Conservation (phyloP, 2,797 vertebrate genomes). For the Syngnathus rostellatus region DNA sequence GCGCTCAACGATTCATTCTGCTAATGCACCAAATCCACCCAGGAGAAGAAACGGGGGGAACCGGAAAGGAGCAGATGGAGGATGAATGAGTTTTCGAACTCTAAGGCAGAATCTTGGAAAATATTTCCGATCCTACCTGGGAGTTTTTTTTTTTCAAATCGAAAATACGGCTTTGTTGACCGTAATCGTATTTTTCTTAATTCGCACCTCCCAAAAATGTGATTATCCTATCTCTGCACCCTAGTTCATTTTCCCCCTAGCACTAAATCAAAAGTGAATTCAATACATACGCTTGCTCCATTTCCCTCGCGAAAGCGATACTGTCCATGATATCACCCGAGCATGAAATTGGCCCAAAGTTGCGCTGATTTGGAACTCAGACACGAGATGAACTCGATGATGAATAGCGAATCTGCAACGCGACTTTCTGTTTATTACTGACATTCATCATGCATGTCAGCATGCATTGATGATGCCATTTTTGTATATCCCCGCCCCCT, state of each 20-base stretch:
- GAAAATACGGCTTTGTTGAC: not conserved
- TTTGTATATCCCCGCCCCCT: not conserved
- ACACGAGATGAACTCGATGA: slow-evolving; percentile 21
- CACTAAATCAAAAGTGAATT: slow-evolving; percentile 35
- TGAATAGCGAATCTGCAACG: slow-evolving; percentile 11
- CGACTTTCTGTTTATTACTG: slow-evolving; percentile 18
- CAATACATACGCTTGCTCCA: slow-evolving; percentile 21
- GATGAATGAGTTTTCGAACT: not conserved
- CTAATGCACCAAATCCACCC: slow-evolving; percentile 59
- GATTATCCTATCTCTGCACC: not conserved
- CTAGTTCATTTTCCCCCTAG: slow-evolving; percentile 15
- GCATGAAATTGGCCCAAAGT: slow-evolving; percentile 41
- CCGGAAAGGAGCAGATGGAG: not conserved
- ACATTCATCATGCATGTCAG: slow-evolving; percentile 13
- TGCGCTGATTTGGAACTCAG: slow-evolving; percentile 24
- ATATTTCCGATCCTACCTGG: not conserved
- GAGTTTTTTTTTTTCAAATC: not conserved
- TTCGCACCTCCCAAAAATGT: not conserved
- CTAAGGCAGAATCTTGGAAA: not conserved
- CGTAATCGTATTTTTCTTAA: too few relatives aligned
- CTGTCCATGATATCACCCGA: slow-evolving; percentile 16
- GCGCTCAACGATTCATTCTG: slow-evolving; percentile 61
- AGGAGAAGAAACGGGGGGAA: slow-evolving; percentile 5
- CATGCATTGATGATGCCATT: slow-evolving; percentile 11
- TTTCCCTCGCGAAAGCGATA: slow-evolving; percentile 29